Evolutionary conservation across 1,140 invertebrate genomes (phyloP), one percentile per base, ranked within the genome.

Genomic region (Drosophila watanabei): DNA sequence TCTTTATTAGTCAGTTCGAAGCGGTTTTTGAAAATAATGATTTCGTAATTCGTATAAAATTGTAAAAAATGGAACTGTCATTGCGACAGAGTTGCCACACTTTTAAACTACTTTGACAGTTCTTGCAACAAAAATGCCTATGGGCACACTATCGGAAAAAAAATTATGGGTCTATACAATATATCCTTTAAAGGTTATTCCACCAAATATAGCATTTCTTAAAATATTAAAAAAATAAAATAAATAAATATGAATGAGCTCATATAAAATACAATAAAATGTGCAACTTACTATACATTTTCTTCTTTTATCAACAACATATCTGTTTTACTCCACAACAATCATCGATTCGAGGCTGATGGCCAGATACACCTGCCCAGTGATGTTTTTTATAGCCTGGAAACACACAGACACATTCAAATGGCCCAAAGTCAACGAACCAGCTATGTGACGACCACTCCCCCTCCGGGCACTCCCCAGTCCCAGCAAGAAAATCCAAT

Each of bases 351-450:
- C 20, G 7, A 51, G 16, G 9, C 10, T 72, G 45, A 71, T 72
- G 43, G 70, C 37, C 68, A 72, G 48, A 35, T 35, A 52, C 60
- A 73, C 77, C 75, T 79, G 77, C n/a, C 28, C 52, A 45, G 20
- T 30, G 59, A 52, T 24, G 45, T n/a, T 48, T 54, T 75, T 73
- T 43, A 64, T 75, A 20, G 54, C 54, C 52, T 32, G 52, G 66
- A 32, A 72, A 60, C 32, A 54, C 35, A 35, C 37, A 35, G 46
- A 72, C 45, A 59, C 46, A 77, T 59, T 66, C 14, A 39, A 71
- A 69, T 77, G 52, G 37, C 46, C 69, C n/a, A 28, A 37, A 62
- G 75, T 79, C 75, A 79, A 70, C 75, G 57, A 79, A 79, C 75
- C 57, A 56, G 39, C 35, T 51, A 41, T 45, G 58, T 37, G 56